phyloP scores from a whole-genome alignment of 2,888 invertebrate genomes.

The Apamea sordens region DNA sequence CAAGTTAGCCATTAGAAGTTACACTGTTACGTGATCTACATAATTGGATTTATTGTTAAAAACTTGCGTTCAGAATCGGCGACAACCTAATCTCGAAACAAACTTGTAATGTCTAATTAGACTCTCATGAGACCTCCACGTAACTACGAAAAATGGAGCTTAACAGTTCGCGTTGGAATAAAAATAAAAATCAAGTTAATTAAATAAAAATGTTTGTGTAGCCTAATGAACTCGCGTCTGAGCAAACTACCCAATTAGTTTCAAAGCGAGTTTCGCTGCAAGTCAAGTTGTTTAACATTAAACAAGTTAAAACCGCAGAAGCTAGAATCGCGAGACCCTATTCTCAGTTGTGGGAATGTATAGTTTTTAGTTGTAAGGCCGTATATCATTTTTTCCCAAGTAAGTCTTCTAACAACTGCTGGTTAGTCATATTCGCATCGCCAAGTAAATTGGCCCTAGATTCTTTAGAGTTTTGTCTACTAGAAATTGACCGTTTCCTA shows the following conservation, averaged over 20 bases:
- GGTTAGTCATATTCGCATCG: conserved; percentile 83
- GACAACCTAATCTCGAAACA: conserved; percentile 17
- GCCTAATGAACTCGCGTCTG: conserved; percentile 47
- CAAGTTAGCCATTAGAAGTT: conserved; percentile 17
- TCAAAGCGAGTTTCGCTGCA: conserved; percentile 14
- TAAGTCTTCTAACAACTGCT: conserved; percentile 85
- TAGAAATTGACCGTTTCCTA: conserved; percentile 81
- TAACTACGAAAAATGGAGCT: conserved; percentile 11
- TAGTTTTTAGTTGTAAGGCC: conserved; percentile 46
- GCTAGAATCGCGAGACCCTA: conserved; percentile 9
- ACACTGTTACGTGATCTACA: conserved; percentile 20
- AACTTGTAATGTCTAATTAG: conserved; percentile 34
- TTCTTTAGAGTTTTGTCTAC: conserved; percentile 76
- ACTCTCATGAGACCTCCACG: conserved; percentile 9
- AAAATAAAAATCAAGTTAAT: conserved; percentile 34
- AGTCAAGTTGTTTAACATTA: conserved; percentile 48
- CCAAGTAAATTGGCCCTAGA: conserved; percentile 77
- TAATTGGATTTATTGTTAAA: conserved; percentile 19
- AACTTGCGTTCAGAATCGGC: conserved; percentile 2
- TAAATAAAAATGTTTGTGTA: conserved; percentile 38
- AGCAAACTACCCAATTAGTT: conserved; percentile 51
- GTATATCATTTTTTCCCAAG: conserved; percentile 86
- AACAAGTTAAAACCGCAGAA: conserved; percentile 33
- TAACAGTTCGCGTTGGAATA: neutral
- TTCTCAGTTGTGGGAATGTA: conserved; percentile 25